Conservation (phyloP, 1,140 invertebrate genomes). For the Habropoda laboriosa region DNA sequence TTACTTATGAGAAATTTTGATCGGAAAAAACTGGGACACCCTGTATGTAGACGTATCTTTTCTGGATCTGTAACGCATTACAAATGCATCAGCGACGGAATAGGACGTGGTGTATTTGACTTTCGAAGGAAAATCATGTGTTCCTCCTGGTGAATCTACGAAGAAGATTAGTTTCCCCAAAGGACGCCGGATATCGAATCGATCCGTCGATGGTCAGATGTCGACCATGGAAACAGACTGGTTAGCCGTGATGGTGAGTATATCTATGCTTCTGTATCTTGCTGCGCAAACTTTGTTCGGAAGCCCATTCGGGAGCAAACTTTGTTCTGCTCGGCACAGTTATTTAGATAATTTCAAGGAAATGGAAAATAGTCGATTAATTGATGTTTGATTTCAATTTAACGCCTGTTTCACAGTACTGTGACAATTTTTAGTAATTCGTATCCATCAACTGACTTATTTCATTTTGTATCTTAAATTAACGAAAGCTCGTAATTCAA, state of each 20-base stretch:
- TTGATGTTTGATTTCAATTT: neutral
- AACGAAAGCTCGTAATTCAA: too few relatives aligned
- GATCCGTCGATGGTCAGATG: constrained; percentile 8
- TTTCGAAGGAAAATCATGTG: neutral
- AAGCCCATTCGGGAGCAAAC: neutral
- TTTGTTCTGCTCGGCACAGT: neutral
- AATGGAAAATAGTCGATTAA: neutral
- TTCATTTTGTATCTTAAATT: too few relatives aligned
- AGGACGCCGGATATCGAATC: constrained; percentile 29
- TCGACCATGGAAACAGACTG: constrained; percentile 7
- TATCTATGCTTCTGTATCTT: neutral
- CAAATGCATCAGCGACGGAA: neutral
- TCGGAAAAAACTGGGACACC: too few relatives aligned
- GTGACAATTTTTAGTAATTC: too few relatives aligned
- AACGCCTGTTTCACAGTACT: too few relatives aligned
- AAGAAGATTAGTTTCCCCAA: constrained; percentile 38
- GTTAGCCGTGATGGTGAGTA: neutral
- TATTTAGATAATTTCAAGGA: neutral
- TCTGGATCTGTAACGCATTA: neutral
- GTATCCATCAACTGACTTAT: too few relatives aligned
- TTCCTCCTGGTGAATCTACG: neutral
- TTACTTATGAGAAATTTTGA: too few relatives aligned
- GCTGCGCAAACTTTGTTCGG: neutral
- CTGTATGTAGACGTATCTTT: too few relatives aligned
- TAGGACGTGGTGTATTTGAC: neutral